Evolutionary conservation across 2,113 vertebrate genomes (phyloP).

Genomic region (Pomatostomus ruficeps): DNA sequence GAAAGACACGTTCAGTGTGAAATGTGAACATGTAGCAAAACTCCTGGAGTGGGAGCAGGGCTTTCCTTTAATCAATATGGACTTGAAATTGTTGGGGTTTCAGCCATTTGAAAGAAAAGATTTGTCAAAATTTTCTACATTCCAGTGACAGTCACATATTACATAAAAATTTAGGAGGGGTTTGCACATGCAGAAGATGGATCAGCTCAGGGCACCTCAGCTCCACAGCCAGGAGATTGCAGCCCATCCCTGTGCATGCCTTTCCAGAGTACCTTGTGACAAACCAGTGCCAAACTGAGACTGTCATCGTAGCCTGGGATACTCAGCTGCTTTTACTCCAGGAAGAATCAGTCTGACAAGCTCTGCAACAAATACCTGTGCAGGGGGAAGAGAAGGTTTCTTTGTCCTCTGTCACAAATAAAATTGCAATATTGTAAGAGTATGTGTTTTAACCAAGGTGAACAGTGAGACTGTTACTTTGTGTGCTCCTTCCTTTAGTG

Average conservation of each 20-base stretch:
- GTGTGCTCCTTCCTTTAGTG: background rate
- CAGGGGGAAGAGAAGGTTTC: background rate
- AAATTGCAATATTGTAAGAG: background rate
- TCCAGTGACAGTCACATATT: background rate
- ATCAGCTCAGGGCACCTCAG: background rate
- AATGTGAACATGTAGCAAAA: background rate
- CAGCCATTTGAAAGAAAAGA: background rate
- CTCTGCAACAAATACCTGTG: background rate
- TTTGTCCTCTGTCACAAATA: background rate
- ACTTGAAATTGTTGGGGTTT: background rate
- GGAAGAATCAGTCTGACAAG: background rate
- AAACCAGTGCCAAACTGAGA: rapidly evolving
- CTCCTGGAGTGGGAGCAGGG: background rate
- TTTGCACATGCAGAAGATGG: background rate
- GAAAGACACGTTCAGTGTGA: background rate
- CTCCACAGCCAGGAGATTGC: background rate
- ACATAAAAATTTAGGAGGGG: background rate
- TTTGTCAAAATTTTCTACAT: background rate
- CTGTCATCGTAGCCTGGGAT: rapidly evolving
- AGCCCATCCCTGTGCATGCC: rapidly evolving
- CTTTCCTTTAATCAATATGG: background rate
- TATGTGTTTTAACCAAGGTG: background rate
- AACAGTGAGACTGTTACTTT: background rate
- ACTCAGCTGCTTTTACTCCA: background rate
- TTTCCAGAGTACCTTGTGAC: too few species aligned